A percentile compares a stretch with the other conserved stretches of the same genome.
Evolutionary conservation across 2,888 invertebrate genomes (phyloP).

Genomic region (Cantharis nigra): DNA sequence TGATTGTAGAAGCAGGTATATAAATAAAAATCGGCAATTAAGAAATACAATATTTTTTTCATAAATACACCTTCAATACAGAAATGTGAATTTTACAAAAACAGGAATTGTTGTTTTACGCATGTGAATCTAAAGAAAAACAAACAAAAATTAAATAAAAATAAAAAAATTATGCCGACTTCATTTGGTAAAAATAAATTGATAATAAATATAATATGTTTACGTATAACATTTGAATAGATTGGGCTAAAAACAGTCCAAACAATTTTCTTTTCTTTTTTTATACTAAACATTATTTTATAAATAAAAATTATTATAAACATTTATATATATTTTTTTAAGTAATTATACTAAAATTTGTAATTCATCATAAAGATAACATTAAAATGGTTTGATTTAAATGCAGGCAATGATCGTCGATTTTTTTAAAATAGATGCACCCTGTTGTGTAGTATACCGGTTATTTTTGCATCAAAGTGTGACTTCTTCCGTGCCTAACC

Average conservation of each 20-base stretch:
- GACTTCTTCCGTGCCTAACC: not conserved
- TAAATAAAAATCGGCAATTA: not conserved
- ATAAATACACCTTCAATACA: constrained; percentile 30
- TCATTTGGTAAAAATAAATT: constrained; percentile 21
- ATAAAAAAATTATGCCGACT: not conserved
- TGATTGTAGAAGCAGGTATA: not conserved
- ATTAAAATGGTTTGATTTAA: not conserved
- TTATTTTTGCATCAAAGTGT: not conserved
- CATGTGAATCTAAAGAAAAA: constrained; percentile 27
- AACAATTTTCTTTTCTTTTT: not conserved
- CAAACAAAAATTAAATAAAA: constrained; percentile 36
- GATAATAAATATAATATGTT: constrained; percentile 17
- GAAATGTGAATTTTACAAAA: constrained; percentile 40
- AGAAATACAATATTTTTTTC: not conserved
- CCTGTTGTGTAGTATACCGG: not conserved
- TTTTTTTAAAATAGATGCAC: not conserved
- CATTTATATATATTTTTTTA: not conserved
- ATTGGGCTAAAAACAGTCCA: constrained; percentile 21
- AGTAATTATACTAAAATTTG: not conserved
- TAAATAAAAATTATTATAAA: constrained; percentile 3
- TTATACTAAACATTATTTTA: not conserved
- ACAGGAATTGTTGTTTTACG: constrained; percentile 47
- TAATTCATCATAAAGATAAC: not conserved
- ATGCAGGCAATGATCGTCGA: not conserved
- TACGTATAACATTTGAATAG: constrained; percentile 16